Evolutionary conservation across 2,113 vertebrate genomes (phyloP).

Genomic region (Scartelaos histophorus): DNA sequence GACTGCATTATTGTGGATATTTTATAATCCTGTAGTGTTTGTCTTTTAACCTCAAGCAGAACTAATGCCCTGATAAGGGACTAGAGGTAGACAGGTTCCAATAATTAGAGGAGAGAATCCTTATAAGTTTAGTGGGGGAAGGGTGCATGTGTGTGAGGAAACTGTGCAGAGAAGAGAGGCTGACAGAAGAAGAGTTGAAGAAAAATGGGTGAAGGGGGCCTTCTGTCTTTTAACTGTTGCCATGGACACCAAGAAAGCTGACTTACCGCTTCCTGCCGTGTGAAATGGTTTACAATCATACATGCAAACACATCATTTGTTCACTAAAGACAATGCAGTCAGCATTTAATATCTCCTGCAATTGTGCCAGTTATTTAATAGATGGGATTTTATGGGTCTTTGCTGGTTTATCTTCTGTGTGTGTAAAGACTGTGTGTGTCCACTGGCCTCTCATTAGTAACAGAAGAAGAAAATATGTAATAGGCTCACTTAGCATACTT

Average conservation of each 20-base stretch:
- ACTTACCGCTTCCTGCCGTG: conserved; percentile 54
- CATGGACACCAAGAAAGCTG: conserved; percentile 78
- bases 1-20: background rate
- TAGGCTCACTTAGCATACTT: background rate
- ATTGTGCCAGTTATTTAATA: background rate
- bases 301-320: conserved; percentile 15
- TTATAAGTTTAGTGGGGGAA: conserved; percentile 14
- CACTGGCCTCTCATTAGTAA: background rate
- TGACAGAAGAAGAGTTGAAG: conserved; percentile 29
- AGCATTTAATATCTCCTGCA: background rate
- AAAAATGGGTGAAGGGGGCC: conserved; percentile 64
- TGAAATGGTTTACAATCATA: conserved; percentile 41
- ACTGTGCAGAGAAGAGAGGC: conserved; percentile 23
- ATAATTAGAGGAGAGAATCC: background rate
- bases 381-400: too few species aligned
- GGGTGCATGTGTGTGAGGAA: conserved; percentile 1
- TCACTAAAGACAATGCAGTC: conserved; percentile 1
- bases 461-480: background rate
- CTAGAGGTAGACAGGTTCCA: background rate
- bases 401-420: background rate
- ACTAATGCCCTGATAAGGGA: background rate
- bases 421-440: background rate
- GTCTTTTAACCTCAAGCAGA: conserved; percentile 2
- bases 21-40: background rate
- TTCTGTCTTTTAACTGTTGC: conserved; percentile 80